Evolutionary conservation across 2,888 invertebrate genomes (phyloP), one percentile per base, ranked within the genome.

Genomic region (Alentia gelatinosa): DNA sequence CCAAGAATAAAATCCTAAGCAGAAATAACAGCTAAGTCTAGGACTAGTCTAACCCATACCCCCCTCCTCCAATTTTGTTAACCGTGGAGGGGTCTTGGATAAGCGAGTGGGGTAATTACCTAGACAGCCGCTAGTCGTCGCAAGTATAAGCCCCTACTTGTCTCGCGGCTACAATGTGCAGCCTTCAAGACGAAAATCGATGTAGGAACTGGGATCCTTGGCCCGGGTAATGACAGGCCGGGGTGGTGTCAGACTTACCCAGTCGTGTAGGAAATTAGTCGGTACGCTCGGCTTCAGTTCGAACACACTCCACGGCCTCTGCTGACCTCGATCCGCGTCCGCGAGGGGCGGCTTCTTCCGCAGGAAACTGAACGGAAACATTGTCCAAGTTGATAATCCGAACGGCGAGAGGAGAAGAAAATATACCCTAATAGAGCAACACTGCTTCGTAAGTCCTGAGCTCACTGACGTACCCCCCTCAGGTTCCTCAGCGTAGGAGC

Each of bases 311-410:
- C 83, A 83, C 19, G 83, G 83, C 39, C 83, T 37, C 83, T 83
- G 83, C 40, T 83, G 83, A 23, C 23, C 83, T 39, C 83, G 1
- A 23, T 83, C 83, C 83, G 37, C 0, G 1, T 35, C 83, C 7
- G 39, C 15, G 15, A 26, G 39, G 23, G 83, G 83, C 23, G 83
- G 83, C 40, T 83, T 83, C 83, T 83, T 83, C n/a, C 83, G 83
- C 39, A 83, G 83, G 30, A 83, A 83, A 23, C 83, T 83, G 40
- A 83, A 83, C 40, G 83, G 83, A 30, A 83, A 83, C 83, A 83
- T 83, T 30, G 68, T 56, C 23, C 23, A n/a, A 1, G 23, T 68
- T 68, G 68, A 68, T 68, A 68, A 68, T 68, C 26, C 23, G n/a
- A n/a, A n/a, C n/a, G n/a, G n/a, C n/a, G n/a, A n/a, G n/a, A n/a